Base-by-base conservation (phyloP, 2,888 invertebrate species). In the Yponomeuta sedellus region DNA sequence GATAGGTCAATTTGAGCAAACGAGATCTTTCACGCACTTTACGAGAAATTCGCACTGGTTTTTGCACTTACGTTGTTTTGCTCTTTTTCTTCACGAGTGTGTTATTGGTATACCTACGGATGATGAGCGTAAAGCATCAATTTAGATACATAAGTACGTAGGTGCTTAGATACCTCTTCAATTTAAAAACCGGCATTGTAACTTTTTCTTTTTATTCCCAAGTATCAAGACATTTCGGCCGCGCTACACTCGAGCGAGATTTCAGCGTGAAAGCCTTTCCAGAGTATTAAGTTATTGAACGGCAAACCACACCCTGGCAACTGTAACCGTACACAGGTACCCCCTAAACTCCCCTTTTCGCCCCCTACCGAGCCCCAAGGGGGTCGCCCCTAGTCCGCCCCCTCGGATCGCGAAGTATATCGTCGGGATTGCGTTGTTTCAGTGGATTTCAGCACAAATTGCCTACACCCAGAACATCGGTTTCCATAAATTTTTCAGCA, bases 271-370 rank as follows among this genome's bases (percentile, higher is more conserved):
- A 89, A 91, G 88, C 90, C 89, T 91, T 88, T 85, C 86, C 83
- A 87, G 87, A 86, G 91, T 91, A 91, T 91, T 89, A 91, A 89
- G 90, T 91, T 91, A 91, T 91, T 86, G 91, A 91, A 91, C 91
- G 90, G 91, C 91, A 91, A 91, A 91, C 90, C 91, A 91, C 91
- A 91, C 91, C 91, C 91, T 81, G 82, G 81, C 80, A 81, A 78
- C 83, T 87, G 88, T 86, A 86, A 86, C 85, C 81, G 79, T 83
- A 83, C 82, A 83, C 83, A 82, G 83, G 80, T 79, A 77, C 79
- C 82, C 74, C 77, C 73, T 70, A 16, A 52, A 12, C 44, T 16
- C 44, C 44, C 44, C 44, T 52, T 52, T 52, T 70, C 71, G 70
- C 72, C 72, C 70, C 73, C 71, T 71, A 69, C 70, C 69, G 67